Evolutionary conservation across 1,140 invertebrate genomes (phyloP), one percentile per base, ranked within the genome.

Genomic region (Heliconius nattereri): DNA sequence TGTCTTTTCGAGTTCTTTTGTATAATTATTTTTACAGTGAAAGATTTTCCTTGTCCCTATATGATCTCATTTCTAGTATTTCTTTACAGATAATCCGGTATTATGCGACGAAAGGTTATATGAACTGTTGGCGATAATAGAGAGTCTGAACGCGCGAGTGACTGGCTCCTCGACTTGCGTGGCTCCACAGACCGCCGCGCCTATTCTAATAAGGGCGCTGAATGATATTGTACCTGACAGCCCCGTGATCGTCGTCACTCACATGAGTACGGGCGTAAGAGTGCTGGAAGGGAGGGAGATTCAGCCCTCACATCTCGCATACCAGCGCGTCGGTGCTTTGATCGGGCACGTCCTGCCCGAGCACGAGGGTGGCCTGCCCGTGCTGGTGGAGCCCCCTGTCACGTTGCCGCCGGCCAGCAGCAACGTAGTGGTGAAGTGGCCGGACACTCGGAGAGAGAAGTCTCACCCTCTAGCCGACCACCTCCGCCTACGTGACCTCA

Each of bases 71-170:
- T 78, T 71, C 52, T n/a, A 66, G 54, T 66, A 45, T 74, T 74
- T 13, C 79, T 75, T 95, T 95, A 1, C 94, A 97, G 97, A 97
- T 90, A 97, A 97, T 93, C 97, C 97, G 71, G 96, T 97, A 75
- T 88, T 97, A 80, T 97, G 97, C 87, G 96, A 97, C 85, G 96
- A 96, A 37, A 95, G 95, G 16, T 88, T 97, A 45, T 96, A 96
- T 72, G 96, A 97, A 90, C 91, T 97, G 75, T 96, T 96, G 60
- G 95, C 95, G 0, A 92, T 96, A 71, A 95, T 97, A 91, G 96
- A 96, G 86, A 96, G 95, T 20, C 95, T 97, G 86, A 96, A 97
- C 84, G 96, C 96, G 0, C 96, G 96, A 75, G 95, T 97, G 26
- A 96, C 95, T 40, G 97, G 96, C 73, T 93, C 94, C n/a, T 95